These are phyloP conservation scores for Marcusenius ussheri DNA, from an alignment of 2,113 vertebrate species.

Conservation along the genomic window DNA sequence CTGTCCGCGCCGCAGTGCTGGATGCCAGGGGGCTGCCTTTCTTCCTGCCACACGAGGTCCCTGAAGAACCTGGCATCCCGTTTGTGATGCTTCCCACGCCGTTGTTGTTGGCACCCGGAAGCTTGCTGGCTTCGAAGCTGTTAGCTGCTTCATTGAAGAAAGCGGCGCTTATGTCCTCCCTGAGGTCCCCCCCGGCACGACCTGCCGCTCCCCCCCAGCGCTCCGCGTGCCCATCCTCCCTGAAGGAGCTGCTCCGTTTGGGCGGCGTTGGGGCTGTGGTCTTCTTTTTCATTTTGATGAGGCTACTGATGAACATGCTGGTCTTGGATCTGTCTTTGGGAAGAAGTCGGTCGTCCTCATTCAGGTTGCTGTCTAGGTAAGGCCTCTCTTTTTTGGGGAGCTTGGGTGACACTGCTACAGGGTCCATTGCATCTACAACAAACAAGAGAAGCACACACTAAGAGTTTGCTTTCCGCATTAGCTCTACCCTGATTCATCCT, in stretches of 20 bases:
- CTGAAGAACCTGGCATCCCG: slow-evolving; percentile 64
- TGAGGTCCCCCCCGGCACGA: slow-evolving; percentile 57
- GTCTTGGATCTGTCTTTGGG: slow-evolving; percentile 78
- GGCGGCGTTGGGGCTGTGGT: slow-evolving; percentile 78
- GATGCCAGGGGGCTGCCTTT: slow-evolving; percentile 66
- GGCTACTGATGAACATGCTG: slow-evolving; percentile 69
- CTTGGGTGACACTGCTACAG: slow-evolving; percentile 72
- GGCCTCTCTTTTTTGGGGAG: slow-evolving; percentile 83
- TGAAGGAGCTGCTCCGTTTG: slow-evolving; percentile 90
- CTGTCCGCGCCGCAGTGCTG: slow-evolving; percentile 49
- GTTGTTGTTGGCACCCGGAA: slow-evolving; percentile 58
- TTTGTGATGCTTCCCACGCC: slow-evolving; percentile 65
- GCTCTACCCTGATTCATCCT: background rate
- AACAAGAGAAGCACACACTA: background rate
- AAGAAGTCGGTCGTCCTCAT: slow-evolving; percentile 82
- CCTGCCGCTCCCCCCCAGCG: slow-evolving; percentile 49
- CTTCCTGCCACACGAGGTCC: slow-evolving; percentile 65
- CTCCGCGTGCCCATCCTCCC: slow-evolving; percentile 71
- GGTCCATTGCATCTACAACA: slow-evolving; percentile 69
- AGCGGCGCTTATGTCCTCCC: slow-evolving; percentile 61
- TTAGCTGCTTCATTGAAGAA: slow-evolving; percentile 36
- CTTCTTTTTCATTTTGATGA: slow-evolving; percentile 96
- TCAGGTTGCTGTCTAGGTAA: slow-evolving; percentile 63
- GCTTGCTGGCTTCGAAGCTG: slow-evolving; percentile 56
- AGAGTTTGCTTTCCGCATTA: background rate